A percentile compares a stretch with the other conserved stretches of the same genome.
Conservation (phyloP, 1,140 invertebrate genomes). For the Drosophila carrolli region DNA sequence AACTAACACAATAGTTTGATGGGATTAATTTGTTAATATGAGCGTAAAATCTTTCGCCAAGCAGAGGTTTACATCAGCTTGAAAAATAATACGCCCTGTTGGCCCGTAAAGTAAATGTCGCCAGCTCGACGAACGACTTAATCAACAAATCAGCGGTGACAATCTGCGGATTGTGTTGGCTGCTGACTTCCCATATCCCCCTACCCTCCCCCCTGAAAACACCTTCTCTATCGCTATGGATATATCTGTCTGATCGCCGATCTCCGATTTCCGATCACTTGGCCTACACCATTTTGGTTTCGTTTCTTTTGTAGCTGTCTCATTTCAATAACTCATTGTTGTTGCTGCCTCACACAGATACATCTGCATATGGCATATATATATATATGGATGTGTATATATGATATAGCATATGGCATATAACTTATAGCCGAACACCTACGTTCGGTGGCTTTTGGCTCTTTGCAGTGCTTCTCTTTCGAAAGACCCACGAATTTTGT, state of each 20-base stretch:
- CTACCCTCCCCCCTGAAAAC: constrained; percentile 4
- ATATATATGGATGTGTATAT: constrained; percentile 6
- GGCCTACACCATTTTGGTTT: constrained; percentile 80
- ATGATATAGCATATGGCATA: constrained; percentile 6
- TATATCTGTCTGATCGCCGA: constrained; percentile 7
- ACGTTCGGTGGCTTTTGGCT: constrained; percentile 47
- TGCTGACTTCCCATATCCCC: constrained; percentile 9
- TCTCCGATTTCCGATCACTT: constrained; percentile 46
- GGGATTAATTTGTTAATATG: background rate
- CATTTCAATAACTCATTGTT: constrained; percentile 80
- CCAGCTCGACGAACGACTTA: constrained; percentile 56
- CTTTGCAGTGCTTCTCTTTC: constrained; percentile 39
- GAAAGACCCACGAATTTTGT: constrained; percentile 71
- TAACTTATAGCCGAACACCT: constrained; percentile 53
- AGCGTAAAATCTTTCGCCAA: background rate
- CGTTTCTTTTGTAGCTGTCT: constrained; percentile 60
- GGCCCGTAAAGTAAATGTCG: constrained; percentile 19
- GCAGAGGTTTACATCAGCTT: background rate
- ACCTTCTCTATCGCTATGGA: constrained; percentile 1
- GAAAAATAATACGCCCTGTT: constrained; percentile 37
- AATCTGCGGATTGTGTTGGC: constrained; percentile 56
- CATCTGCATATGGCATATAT: constrained; percentile 45
- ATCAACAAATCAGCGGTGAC: constrained; percentile 65
- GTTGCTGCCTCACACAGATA: constrained; percentile 41
- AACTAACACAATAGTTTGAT: background rate